Conservation (phyloP, 2,888 invertebrate genomes). For the Pyrocoelia pectoralis region DNA sequence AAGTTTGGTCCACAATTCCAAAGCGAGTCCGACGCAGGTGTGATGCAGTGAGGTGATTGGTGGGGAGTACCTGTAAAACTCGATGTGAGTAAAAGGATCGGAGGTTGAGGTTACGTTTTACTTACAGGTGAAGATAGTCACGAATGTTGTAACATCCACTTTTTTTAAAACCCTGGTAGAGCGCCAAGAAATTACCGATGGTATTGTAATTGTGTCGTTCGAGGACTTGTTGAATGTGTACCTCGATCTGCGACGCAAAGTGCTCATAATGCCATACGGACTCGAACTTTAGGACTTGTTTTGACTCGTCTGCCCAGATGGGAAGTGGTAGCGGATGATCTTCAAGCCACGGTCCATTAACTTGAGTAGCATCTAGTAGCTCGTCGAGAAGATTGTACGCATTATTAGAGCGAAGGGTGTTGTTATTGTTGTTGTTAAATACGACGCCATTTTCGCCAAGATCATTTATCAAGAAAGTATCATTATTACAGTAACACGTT, state of each 20-base stretch:
- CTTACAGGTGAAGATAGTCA: conserved; percentile 72
- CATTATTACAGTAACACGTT: conserved; percentile 56
- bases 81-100: not conserved
- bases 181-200: conserved; percentile 80
- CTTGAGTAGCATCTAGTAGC: conserved; percentile 54
- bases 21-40: conserved; percentile 89
- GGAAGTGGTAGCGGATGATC: conserved; percentile 80
- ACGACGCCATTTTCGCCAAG: conserved; percentile 34
- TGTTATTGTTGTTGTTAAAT: conserved; percentile 41
- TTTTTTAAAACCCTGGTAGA: conserved; percentile 71
- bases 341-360: conserved; percentile 69
- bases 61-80: conserved; percentile 74
- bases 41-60: conserved; percentile 80
- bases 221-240: conserved; percentile 79
- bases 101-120: too few relatives aligned
- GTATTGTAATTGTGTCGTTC: conserved; percentile 90
- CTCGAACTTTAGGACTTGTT: conserved; percentile 62
- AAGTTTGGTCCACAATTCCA: conserved; percentile 77
- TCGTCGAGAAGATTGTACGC: conserved; percentile 20
- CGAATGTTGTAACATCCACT: conserved; percentile 71
- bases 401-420: conserved; percentile 19
- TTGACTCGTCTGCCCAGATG: conserved; percentile 68
- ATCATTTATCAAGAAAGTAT: conserved; percentile 52
- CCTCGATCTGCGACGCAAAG: conserved; percentile 80
- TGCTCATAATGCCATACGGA: conserved; percentile 77